phyloP scores from a whole-genome alignment of 2,888 invertebrate genomes.

The Spodoptera picta region DNA sequence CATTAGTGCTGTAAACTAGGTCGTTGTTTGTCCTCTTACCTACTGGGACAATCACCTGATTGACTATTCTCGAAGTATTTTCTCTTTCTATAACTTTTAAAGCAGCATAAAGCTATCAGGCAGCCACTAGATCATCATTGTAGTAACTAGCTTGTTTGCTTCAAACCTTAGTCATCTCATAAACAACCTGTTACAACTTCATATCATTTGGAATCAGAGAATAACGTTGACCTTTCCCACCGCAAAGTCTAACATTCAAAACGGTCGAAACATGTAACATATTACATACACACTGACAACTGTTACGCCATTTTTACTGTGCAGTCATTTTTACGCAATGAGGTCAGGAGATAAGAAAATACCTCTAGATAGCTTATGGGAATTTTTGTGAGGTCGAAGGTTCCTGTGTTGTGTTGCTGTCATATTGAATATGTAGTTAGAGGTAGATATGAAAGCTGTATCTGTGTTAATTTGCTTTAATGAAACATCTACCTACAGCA shows the following conservation, averaged over 20 bases:
- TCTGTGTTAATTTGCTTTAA: too few relatives aligned
- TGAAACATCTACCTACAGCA: too few relatives aligned
- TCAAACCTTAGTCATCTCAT: background rate
- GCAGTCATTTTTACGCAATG: constrained; percentile 39
- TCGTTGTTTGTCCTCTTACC: too few relatives aligned
- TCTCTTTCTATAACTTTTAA: too few relatives aligned
- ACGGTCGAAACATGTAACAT: constrained; percentile 19
- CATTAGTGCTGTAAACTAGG: too few relatives aligned
- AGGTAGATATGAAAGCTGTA: too few relatives aligned
- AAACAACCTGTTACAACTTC: constrained; percentile 13
- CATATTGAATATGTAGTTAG: background rate
- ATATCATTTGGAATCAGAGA: constrained; percentile 18
- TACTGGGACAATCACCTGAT: too few relatives aligned
- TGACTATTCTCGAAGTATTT: too few relatives aligned
- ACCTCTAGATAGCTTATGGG: constrained; percentile 8
- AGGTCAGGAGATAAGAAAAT: constrained; percentile 17
- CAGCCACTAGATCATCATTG: too few relatives aligned
- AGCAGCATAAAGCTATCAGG: too few relatives aligned
- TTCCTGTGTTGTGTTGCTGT: background rate
- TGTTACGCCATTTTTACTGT: constrained; percentile 46
- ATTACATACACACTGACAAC: constrained; percentile 29
- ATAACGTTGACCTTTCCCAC: constrained; percentile 38
- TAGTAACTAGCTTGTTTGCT: too few relatives aligned
- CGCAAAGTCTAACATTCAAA: constrained; percentile 32
- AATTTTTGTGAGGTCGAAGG: background rate